These are phyloP conservation scores for Rhineura floridana DNA, from an alignment of 2,113 vertebrate species.

Conservation along the genomic window DNA sequence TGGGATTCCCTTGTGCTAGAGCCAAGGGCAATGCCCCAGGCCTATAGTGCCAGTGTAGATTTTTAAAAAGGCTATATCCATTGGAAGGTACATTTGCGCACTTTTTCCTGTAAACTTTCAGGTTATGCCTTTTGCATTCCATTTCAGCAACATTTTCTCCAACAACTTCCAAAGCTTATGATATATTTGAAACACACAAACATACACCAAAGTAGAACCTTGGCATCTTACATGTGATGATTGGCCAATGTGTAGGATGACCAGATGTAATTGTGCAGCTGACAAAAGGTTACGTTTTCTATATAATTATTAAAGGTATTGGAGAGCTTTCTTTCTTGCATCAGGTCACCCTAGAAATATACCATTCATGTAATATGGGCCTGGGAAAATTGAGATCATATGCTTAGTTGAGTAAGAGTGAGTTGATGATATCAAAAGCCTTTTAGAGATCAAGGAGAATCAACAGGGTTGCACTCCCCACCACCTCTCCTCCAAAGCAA, in stretches of 20 bases:
- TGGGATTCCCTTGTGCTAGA: not conserved
- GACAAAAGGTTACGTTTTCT: too few relatives aligned
- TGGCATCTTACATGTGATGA: not conserved
- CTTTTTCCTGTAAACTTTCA: not conserved
- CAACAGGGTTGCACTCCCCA: too few relatives aligned
- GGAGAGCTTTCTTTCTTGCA: too few relatives aligned
- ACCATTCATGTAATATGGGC: too few relatives aligned
- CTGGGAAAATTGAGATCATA: too few relatives aligned
- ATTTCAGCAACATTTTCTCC: not conserved
- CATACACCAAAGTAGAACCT: not conserved
- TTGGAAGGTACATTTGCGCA: not conserved
- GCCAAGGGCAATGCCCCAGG: constrained; percentile 14
- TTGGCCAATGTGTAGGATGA: too few relatives aligned
- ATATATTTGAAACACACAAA: not conserved
- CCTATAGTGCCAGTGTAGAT: not conserved
- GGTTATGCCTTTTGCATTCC: not conserved
- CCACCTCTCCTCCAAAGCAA: too few relatives aligned
- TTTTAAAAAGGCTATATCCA: not conserved
- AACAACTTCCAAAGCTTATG: not conserved
- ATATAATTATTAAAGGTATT: not conserved
- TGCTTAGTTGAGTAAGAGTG: too few relatives aligned
- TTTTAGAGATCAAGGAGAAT: too few relatives aligned
- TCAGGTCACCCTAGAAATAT: too few relatives aligned
- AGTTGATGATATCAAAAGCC: too few relatives aligned
- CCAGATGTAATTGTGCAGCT: not conserved